A percentile compares a stretch with the other conserved stretches of the same genome.
Evolutionary conservation across 2,797 vertebrate genomes (phyloP).

Genomic region (Monodelphis domestica): DNA sequence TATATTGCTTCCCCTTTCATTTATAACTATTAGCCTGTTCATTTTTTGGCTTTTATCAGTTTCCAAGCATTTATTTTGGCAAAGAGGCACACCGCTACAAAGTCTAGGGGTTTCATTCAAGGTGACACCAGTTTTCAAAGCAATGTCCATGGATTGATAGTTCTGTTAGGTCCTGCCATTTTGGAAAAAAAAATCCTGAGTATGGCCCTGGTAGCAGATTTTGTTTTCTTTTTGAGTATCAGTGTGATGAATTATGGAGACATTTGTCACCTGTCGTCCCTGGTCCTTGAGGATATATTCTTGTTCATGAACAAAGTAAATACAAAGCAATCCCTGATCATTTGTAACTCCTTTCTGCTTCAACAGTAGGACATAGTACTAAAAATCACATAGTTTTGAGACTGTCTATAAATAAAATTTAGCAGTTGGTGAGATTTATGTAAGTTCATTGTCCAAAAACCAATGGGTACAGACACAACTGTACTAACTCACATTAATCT

Average conservation of each 20-base stretch:
- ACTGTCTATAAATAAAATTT: not conserved
- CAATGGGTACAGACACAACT: not conserved
- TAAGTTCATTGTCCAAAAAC: no score
- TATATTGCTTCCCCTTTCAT: not conserved
- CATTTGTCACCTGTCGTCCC: not conserved
- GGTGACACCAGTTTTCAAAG: not conserved
- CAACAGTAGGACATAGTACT: not conserved
- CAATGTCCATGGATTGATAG: not conserved
- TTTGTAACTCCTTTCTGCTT: not conserved
- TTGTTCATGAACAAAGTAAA: not conserved
- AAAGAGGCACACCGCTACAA: not conserved
- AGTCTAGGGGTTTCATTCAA: not conserved
- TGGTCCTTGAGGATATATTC: not conserved
- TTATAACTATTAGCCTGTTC: not conserved
- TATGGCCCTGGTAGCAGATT: not conserved
- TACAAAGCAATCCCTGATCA: not conserved
- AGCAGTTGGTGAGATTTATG: no score
- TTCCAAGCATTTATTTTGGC: not conserved
- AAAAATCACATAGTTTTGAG: not conserved
- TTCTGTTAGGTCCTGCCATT: not conserved
- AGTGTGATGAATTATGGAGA: not conserved
- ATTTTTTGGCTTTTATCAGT: not conserved
- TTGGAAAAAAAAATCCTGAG: not conserved
- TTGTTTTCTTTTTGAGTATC: not conserved
- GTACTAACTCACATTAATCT: not conserved